Percentiles rank a stretch among this genome's conserved stretches.
Conservation (phyloP, 2,113 vertebrate species). For the Tinamus guttatus region DNA sequence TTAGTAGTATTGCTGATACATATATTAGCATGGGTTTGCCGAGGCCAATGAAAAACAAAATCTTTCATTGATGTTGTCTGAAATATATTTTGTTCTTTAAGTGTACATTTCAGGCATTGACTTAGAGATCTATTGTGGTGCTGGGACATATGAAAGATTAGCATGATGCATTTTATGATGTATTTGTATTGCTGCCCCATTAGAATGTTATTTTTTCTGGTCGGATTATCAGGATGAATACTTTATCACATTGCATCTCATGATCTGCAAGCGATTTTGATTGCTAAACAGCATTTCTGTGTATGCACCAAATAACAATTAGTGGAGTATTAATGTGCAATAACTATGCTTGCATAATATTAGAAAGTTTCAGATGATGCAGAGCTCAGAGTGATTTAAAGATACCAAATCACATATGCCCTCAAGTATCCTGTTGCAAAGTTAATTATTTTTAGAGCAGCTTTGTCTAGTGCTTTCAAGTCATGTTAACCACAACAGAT, state of each 20-base stretch:
- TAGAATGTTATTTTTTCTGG: no score
- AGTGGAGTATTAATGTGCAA: not conserved
- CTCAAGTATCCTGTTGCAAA: not conserved
- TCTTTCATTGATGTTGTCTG: not conserved
- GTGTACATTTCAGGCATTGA: not conserved
- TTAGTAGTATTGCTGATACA: not conserved
- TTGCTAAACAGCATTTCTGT: no score
- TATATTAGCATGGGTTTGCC: not conserved
- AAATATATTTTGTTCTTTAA: not conserved
- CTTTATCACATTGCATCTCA: no score
- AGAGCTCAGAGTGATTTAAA: not conserved
- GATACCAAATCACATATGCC: not conserved
- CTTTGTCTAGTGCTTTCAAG: constrained; percentile 23
- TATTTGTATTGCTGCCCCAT: no score
- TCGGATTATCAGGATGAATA: no score
- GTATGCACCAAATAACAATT: no score
- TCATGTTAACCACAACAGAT: not conserved
- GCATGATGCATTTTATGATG: not conserved
- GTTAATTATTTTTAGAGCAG: not conserved
- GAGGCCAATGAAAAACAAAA: not conserved
- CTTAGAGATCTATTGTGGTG: not conserved
- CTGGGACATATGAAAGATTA: not conserved
- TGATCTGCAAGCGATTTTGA: no score
- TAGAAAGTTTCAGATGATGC: not conserved
- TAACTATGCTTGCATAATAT: not conserved